phyloP scores from a whole-genome alignment of 2,797 vertebrate genomes.

The Pipistrellus nathusii region DNA sequence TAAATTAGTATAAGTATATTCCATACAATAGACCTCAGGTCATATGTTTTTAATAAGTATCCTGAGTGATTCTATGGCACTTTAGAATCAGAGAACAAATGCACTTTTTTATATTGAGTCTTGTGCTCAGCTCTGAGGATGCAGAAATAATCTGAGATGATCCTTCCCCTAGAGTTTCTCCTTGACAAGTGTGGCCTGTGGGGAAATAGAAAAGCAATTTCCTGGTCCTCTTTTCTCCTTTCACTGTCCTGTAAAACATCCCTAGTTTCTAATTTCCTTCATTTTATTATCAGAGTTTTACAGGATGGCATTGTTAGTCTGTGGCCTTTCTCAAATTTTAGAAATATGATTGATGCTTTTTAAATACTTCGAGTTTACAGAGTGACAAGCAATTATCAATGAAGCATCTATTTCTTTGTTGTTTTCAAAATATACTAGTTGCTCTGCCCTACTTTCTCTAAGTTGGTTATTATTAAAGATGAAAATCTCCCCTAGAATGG shows the following conservation, averaged over 20 bases:
- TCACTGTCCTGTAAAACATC: conserved; percentile 5
- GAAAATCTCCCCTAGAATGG: conserved; percentile 67
- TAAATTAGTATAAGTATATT: neutral
- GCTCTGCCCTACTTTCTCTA: conserved; percentile 76
- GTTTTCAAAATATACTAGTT: conserved; percentile 66
- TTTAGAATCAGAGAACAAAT: neutral
- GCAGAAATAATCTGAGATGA: neutral
- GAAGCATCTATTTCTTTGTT: conserved; percentile 75
- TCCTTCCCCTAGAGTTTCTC: neutral
- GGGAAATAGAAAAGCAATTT: conserved; percentile 6
- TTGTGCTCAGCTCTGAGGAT: neutral
- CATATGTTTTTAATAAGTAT: conserved; percentile 3
- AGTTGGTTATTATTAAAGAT: conserved; percentile 71
- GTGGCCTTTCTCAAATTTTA: conserved; percentile 66
- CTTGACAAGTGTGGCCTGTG: neutral
- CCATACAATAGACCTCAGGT: neutral
- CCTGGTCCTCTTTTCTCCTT: neutral
- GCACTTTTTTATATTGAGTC: neutral
- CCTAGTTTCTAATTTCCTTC: conserved; percentile 32
- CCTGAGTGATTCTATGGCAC: neutral
- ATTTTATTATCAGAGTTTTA: conserved; percentile 52
- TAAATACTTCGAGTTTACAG: conserved; percentile 60
- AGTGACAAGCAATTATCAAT: conserved; percentile 77
- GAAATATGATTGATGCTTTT: conserved; percentile 58
- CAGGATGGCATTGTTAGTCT: neutral